A percentile compares a stretch with the other conserved stretches of the same genome.
Evolutionary conservation across 1,140 invertebrate species (phyloP).

Genomic region (Drosophila triauraria): DNA sequence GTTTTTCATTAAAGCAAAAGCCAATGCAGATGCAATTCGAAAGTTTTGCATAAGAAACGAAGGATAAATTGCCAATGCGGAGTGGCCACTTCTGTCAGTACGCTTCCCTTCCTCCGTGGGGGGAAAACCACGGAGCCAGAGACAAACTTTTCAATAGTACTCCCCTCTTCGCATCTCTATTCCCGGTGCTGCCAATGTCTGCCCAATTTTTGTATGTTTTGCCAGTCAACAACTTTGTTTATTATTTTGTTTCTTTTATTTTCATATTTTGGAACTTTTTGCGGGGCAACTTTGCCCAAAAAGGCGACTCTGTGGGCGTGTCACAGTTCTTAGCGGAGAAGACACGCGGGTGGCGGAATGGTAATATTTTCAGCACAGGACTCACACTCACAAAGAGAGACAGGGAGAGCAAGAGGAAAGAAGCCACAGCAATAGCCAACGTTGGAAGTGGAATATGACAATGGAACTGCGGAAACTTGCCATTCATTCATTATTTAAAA

Average conservation of each 20-base stretch:
- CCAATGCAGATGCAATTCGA: constrained; percentile 61
- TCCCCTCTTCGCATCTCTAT: constrained; percentile 16
- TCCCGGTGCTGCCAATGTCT: constrained; percentile 52
- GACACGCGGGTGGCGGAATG: constrained; percentile 35
- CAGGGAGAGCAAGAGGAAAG: neutral
- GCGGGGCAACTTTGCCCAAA: constrained; percentile 61
- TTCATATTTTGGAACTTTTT: constrained; percentile 68
- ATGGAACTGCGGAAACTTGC: constrained; percentile 72
- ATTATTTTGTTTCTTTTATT: constrained; percentile 57
- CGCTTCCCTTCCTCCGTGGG: constrained; percentile 2
- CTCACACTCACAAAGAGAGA: constrained; percentile 18
- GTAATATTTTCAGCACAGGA: constrained; percentile 67
- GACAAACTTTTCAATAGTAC: constrained; percentile 75
- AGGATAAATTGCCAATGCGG: constrained; percentile 63
- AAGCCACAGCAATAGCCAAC: constrained; percentile 32
- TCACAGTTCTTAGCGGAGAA: constrained; percentile 48
- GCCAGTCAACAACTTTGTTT: constrained; percentile 72
- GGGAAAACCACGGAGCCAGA: constrained; percentile 48
- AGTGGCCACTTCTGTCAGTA: constrained; percentile 27
- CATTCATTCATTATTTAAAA: constrained; percentile 80
- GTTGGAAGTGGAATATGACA: constrained; percentile 66
- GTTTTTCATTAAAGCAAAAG: constrained; percentile 50
- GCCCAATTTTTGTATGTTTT: constrained; percentile 60
- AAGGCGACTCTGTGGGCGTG: constrained; percentile 53
- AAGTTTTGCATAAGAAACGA: constrained; percentile 58